Percentiles rank a stretch among this genome's conserved stretches.
Conservation (phyloP, 2,797 vertebrate species). For the Coregonus suidteri region DNA sequence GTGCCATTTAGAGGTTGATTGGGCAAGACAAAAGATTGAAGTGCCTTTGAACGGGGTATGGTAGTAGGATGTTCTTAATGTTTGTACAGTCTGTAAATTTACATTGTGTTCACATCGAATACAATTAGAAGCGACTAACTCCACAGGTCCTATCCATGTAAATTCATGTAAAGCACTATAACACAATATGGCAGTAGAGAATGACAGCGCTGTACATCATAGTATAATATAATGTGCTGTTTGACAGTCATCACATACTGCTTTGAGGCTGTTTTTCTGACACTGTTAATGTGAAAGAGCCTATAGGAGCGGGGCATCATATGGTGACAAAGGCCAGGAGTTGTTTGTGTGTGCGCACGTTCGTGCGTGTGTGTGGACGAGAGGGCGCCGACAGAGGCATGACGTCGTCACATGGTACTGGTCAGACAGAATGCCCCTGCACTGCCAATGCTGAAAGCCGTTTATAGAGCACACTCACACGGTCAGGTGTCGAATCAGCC, state of each 20-base stretch:
- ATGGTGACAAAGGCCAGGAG: background rate
- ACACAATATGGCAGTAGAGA: background rate
- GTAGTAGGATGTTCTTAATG: too few species aligned
- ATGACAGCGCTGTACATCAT: background rate
- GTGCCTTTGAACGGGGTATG: too few species aligned
- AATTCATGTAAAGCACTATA: background rate
- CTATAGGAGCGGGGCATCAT: background rate
- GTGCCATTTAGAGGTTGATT: too few species aligned
- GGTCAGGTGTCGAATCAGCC: constrained; percentile 73
- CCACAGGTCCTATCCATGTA: too few species aligned
- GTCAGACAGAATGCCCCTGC: constrained; percentile 40
- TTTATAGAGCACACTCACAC: constrained; percentile 58
- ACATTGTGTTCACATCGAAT: too few species aligned
- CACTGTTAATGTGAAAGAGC: background rate
- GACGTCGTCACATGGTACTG: constrained; percentile 35
- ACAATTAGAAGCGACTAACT: too few species aligned
- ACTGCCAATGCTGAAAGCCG: constrained; percentile 28
- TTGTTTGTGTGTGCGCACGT: background rate
- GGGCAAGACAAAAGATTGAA: too few species aligned
- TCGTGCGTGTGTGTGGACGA: constrained; percentile 32
- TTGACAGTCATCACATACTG: background rate
- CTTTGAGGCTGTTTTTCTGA: background rate
- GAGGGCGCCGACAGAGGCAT: constrained; percentile 30
- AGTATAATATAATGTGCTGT: background rate
- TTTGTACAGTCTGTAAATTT: too few species aligned